Conservation (phyloP, 2,888 invertebrate genomes). For the Glaucopsyche alexis region DNA sequence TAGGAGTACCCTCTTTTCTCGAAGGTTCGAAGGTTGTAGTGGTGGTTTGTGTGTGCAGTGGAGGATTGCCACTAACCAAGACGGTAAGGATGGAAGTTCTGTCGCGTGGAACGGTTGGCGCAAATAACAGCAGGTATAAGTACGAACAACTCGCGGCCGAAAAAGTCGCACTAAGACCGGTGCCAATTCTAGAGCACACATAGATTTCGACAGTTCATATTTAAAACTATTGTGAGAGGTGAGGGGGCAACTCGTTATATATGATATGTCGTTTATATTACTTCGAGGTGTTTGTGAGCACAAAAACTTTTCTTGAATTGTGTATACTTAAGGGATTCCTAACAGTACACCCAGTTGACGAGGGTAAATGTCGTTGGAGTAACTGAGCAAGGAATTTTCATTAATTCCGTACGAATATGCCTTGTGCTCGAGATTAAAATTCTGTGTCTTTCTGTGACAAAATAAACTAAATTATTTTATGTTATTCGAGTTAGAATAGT, state of each 20-base stretch:
- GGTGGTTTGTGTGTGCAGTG: too few species aligned
- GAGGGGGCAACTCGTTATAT: background rate
- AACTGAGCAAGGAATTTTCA: slow-evolving; percentile 43
- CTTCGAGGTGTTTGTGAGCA: background rate
- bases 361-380: slow-evolving; percentile 39
- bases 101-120: too few species aligned
- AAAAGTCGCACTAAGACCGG: too few species aligned
- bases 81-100: too few species aligned
- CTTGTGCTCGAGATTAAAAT: slow-evolving; percentile 25
- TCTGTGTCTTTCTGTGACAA: background rate
- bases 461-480: slow-evolving; percentile 17
- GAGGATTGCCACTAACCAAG: too few species aligned
- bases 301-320: background rate
- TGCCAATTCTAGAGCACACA: too few species aligned
- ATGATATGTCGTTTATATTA: background rate
- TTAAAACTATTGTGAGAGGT: too few species aligned
- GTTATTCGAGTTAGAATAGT: background rate
- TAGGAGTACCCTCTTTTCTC: too few species aligned
- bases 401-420: slow-evolving; percentile 39
- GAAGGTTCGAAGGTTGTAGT: too few species aligned
- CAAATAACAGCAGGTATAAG: too few species aligned
- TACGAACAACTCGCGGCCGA: too few species aligned
- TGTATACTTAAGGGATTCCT: slow-evolving; percentile 20
- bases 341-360: slow-evolving; percentile 33
- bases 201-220: too few species aligned